Evolutionary conservation across 2,888 invertebrate species (phyloP).

Genomic region (Phrixothrix hirtus): DNA sequence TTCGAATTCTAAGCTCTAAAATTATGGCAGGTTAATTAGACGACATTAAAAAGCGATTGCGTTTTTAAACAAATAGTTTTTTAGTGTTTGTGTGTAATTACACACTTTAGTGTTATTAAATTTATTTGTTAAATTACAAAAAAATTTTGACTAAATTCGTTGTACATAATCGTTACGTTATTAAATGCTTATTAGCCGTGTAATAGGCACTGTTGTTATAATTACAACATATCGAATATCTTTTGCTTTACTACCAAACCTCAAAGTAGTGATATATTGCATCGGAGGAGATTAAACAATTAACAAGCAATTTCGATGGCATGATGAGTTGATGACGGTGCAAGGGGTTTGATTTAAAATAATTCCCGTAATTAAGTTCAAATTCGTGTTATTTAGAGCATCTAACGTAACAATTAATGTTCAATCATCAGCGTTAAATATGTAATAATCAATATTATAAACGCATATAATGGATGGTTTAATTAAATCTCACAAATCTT

Average conservation of each 20-base stretch:
- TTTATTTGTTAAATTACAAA: too few relatives aligned
- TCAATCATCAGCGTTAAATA: slow-evolving; percentile 21
- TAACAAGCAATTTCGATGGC: slow-evolving; percentile 48
- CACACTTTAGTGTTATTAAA: too few relatives aligned
- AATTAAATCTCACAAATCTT: slow-evolving; percentile 11
- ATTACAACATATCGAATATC: slow-evolving; percentile 21
- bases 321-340: slow-evolving; percentile 48
- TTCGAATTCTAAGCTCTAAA: too few relatives aligned
- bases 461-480: slow-evolving; percentile 3
- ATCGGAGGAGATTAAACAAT: slow-evolving; percentile 38
- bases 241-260: slow-evolving; percentile 20
- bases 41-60: too few relatives aligned
- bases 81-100: too few relatives aligned
- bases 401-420: slow-evolving; percentile 44
- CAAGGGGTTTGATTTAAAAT: slow-evolving; percentile 46
- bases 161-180: neutral
- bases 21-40: too few relatives aligned
- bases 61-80: too few relatives aligned
- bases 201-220: slow-evolving; percentile 24
- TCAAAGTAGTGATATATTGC: slow-evolving; percentile 28
- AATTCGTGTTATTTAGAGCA: slow-evolving; percentile 50
- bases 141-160: too few relatives aligned
- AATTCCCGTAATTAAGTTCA: slow-evolving; percentile 49
- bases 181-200: slow-evolving; percentile 6
- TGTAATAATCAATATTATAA: slow-evolving; percentile 23